Conservation (phyloP, 2,113 vertebrate species). For the Cervus canadensis region DNA sequence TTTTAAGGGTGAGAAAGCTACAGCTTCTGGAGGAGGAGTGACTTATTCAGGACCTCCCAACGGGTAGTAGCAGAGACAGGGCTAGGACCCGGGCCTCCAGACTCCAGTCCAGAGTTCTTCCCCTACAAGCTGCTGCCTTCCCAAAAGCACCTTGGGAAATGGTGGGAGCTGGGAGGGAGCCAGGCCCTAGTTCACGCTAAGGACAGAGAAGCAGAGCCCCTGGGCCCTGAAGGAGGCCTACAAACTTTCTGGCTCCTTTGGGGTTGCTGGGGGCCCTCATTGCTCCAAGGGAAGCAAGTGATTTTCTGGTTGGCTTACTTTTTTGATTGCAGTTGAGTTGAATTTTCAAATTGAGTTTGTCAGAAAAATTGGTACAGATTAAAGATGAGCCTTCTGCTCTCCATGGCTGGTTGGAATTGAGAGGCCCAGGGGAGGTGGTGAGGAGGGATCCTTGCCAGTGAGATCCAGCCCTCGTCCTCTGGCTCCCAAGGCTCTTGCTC, state of each 20-base stretch:
- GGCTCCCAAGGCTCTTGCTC: background rate
- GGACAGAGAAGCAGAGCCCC: background rate
- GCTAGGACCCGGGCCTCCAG: background rate
- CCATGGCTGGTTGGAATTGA: background rate
- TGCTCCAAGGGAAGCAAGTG: background rate
- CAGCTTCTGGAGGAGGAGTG: background rate
- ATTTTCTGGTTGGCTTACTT: constrained; percentile 53
- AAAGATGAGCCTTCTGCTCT: background rate
- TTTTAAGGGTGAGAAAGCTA: background rate
- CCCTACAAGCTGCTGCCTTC: background rate
- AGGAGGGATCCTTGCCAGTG: background rate
- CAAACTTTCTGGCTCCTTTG: background rate
- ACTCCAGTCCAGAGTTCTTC: background rate
- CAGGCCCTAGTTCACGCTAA: background rate
- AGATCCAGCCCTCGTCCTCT: background rate
- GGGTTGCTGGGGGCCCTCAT: background rate
- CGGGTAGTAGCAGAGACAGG: background rate
- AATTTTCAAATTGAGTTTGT: constrained; percentile 47
- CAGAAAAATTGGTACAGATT: constrained; percentile 29
- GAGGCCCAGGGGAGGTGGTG: background rate
- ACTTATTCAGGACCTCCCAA: background rate
- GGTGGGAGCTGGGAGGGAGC: background rate
- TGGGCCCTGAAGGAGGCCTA: background rate
- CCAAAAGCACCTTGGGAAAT: background rate
- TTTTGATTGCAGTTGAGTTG: constrained; percentile 11